phyloP scores from a whole-genome alignment of 2,797 vertebrate genomes.

The Spizella passerina region DNA sequence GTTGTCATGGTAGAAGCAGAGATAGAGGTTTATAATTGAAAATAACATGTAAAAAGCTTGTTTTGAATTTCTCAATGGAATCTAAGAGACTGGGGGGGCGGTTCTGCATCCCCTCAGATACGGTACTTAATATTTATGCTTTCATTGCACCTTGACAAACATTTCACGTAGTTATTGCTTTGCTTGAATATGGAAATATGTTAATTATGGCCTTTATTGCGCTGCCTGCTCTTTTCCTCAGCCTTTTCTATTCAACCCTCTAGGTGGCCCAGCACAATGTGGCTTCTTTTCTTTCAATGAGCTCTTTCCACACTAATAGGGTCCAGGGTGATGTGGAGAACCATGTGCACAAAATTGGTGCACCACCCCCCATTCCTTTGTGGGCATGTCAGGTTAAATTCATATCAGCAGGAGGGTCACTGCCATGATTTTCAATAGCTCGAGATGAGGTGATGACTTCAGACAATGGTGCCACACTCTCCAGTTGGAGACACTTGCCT shows the following conservation, averaged over 20 bases:
- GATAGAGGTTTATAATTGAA: neutral
- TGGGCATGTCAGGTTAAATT: conserved; percentile 83
- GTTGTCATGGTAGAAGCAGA: neutral
- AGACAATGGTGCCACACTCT: conserved; percentile 87
- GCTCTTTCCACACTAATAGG: conserved; percentile 76
- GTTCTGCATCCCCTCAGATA: conserved; percentile 36
- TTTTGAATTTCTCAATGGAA: neutral
- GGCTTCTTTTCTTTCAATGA: conserved; percentile 62
- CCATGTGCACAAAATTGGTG: conserved; percentile 79
- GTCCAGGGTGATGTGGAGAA: conserved; percentile 83
- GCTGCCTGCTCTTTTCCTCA: conserved; percentile 76
- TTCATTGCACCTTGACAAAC: conserved; percentile 76
- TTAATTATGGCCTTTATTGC: conserved; percentile 78
- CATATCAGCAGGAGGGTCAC: conserved; percentile 82
- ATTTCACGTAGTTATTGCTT: conserved; percentile 82
- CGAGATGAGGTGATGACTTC: conserved; percentile 87
- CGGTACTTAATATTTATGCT: conserved; percentile 29
- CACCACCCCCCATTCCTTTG: conserved; percentile 78
- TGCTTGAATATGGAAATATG: conserved; percentile 89
- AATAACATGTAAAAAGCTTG: neutral
- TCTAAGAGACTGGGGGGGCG: neutral
- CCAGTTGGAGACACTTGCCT: conserved; percentile 78
- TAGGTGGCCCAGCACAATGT: conserved; percentile 87
- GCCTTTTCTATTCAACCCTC: conserved; percentile 75
- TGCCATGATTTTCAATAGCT: conserved; percentile 85